Percentiles rank a stretch among this genome's conserved stretches.
Conservation (phyloP, 2,113 vertebrate species). For the Takifugu flavidus region DNA sequence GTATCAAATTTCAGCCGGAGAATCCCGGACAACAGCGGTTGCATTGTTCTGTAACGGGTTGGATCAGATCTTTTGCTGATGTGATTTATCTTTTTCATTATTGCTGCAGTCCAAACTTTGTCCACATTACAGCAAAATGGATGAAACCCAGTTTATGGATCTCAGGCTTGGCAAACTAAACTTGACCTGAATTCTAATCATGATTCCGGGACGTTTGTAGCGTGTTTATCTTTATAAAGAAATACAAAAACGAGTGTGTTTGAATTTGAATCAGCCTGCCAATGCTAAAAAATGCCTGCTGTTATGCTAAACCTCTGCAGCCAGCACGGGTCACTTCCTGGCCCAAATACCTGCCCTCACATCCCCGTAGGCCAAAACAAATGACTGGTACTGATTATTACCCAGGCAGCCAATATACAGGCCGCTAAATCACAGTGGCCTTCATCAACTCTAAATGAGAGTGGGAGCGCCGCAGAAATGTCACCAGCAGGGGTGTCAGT, state of each 20-base stretch:
- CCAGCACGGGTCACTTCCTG: conserved; percentile 1
- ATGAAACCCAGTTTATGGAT: too few species aligned
- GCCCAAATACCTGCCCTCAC: not conserved
- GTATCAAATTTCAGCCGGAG: not conserved
- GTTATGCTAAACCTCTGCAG: conserved; percentile 9
- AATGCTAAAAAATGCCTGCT: not conserved
- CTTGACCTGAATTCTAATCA: too few species aligned
- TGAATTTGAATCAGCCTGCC: conserved; percentile 2
- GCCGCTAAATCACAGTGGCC: conserved; percentile 27
- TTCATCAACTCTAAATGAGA: conserved; percentile 30
- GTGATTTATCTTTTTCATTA: too few species aligned
- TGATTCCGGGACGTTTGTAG: too few species aligned
- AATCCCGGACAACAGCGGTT: not conserved
- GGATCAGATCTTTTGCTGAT: too few species aligned
- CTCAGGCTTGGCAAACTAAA: too few species aligned
- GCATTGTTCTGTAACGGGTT: too few species aligned
- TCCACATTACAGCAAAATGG: too few species aligned
- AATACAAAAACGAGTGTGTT: not conserved
- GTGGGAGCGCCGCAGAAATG: conserved; percentile 26
- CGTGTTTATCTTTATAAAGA: too few species aligned
- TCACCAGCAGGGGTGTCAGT: conserved; percentile 51
- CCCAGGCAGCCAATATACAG: conserved; percentile 12
- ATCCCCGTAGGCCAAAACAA: conserved; percentile 11
- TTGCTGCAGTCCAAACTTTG: too few species aligned
- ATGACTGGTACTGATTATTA: conserved; percentile 19